Evolutionary conservation across 2,113 vertebrate species (phyloP).

Genomic region (Myotis brandtii): DNA sequence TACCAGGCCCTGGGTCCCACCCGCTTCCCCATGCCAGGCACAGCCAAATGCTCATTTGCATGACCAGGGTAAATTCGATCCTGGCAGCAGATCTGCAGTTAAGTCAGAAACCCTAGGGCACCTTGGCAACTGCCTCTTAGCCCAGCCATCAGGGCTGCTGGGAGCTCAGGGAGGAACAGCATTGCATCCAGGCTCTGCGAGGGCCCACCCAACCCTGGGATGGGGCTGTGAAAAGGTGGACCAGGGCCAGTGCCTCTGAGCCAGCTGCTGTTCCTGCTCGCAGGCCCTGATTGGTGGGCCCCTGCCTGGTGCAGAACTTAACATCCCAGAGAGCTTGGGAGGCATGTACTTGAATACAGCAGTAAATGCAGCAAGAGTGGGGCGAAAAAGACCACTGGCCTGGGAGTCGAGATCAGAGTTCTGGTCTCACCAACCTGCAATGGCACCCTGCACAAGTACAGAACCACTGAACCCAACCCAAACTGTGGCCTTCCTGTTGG

Average conservation of each 20-base stretch:
- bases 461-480: background rate
- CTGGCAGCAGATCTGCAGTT: slow-evolving; percentile 79
- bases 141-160: slow-evolving; percentile 31
- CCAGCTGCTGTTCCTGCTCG: background rate
- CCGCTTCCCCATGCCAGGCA: slow-evolving; percentile 35
- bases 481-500: background rate
- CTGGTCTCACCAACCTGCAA: background rate
- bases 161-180: background rate
- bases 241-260: background rate
- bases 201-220: background rate
- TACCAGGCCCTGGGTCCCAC: slow-evolving; percentile 40
- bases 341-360: background rate
- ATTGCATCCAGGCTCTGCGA: background rate
- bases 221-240: background rate
- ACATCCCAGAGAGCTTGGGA: background rate
- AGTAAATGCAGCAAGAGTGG: background rate
- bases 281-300: background rate
- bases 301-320: background rate
- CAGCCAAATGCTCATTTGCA: slow-evolving; percentile 78
- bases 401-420: background rate
- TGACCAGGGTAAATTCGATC: slow-evolving; percentile 75
- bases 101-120: slow-evolving; percentile 81
- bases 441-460: background rate
- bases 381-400: background rate
- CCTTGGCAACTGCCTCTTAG: slow-evolving; percentile 73